Percentiles rank a stretch among this genome's conserved stretches.
These are phyloP conservation scores for Agrotis ipsilon DNA, from an alignment of 2,888 invertebrate genomes.

Conservation along the genomic window DNA sequence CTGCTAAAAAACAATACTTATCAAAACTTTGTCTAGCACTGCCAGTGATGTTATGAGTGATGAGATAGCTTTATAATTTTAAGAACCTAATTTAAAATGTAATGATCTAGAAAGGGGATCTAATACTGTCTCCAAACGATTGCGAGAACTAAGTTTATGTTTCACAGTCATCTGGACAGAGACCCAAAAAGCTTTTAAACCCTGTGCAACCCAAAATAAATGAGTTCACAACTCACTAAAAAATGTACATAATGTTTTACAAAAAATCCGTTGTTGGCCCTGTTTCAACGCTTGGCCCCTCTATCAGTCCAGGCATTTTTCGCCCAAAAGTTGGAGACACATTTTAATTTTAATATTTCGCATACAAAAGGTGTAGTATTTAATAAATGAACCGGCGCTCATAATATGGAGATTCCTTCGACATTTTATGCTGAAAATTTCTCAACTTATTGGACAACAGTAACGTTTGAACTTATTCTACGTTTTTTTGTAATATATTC, in stretches of 20 bases:
- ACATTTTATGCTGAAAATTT: constrained; percentile 30
- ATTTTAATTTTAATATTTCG: constrained; percentile 57
- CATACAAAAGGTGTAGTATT: constrained; percentile 55
- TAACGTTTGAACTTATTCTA: constrained; percentile 8
- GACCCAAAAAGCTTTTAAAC: constrained; percentile 1
- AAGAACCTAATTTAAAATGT: too few species aligned
- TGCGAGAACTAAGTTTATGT: not conserved
- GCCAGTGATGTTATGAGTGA: too few species aligned
- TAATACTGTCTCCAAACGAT: not conserved
- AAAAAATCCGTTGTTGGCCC: constrained; percentile 13
- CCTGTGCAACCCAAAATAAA: not conserved
- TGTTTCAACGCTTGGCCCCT: not conserved
- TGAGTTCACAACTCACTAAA: not conserved
- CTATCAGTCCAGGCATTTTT: constrained; percentile 28
- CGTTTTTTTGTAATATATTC: constrained; percentile 23
- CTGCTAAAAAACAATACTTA: too few species aligned
- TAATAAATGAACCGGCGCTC: constrained; percentile 46
- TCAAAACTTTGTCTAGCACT: too few species aligned
- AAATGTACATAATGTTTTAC: not conserved
- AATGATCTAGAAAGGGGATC: too few species aligned
- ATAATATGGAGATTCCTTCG: constrained; percentile 50
- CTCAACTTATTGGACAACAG: constrained; percentile 31
- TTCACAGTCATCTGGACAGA: not conserved
- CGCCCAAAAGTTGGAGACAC: constrained; percentile 41
- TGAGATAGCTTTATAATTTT: too few species aligned